Conservation (phyloP, 2,888 invertebrate genomes). For the Tigriopus californicus region DNA sequence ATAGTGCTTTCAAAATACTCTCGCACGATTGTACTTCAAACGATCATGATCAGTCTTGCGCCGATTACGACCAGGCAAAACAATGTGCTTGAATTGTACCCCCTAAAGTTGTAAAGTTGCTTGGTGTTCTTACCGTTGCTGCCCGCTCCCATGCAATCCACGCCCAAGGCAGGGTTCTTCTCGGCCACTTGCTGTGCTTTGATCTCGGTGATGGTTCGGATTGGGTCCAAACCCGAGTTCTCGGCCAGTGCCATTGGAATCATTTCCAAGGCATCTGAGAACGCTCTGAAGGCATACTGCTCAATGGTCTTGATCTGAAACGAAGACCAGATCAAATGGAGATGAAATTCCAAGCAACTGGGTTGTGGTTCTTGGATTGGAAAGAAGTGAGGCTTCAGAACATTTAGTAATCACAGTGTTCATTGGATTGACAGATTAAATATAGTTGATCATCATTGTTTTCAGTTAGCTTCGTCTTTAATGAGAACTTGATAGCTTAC, state of each 20-base stretch:
- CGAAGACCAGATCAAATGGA: slow-evolving; percentile 8
- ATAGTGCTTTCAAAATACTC: neutral
- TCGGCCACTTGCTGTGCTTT: slow-evolving; percentile 72
- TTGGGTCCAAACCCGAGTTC: slow-evolving; percentile 81
- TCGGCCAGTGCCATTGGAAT: slow-evolving; percentile 90
- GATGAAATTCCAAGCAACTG: neutral
- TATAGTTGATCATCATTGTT: neutral
- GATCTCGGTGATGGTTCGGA: slow-evolving; percentile 72
- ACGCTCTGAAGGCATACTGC: slow-evolving; percentile 90
- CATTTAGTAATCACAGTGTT: too few species aligned
- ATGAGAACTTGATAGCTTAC: slow-evolving; percentile 32
- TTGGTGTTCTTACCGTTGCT: slow-evolving; percentile 34
- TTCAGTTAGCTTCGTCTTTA: neutral
- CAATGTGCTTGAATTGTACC: too few species aligned
- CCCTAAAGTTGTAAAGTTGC: too few species aligned
- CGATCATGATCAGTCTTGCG: neutral
- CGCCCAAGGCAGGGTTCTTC: slow-evolving; percentile 67
- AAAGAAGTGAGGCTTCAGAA: too few species aligned
- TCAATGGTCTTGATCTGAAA: slow-evolving; percentile 56
- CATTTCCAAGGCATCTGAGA: slow-evolving; percentile 84
- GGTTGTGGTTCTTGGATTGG: too few species aligned
- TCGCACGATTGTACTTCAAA: too few species aligned
- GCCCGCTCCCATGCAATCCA: slow-evolving; percentile 81
- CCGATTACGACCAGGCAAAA: neutral
- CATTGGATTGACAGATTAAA: too few species aligned